These are phyloP conservation scores for Cladopsammia gracilis DNA, from an alignment of 64 coral and sea anemone species.

Conservation along the genomic window DNA sequence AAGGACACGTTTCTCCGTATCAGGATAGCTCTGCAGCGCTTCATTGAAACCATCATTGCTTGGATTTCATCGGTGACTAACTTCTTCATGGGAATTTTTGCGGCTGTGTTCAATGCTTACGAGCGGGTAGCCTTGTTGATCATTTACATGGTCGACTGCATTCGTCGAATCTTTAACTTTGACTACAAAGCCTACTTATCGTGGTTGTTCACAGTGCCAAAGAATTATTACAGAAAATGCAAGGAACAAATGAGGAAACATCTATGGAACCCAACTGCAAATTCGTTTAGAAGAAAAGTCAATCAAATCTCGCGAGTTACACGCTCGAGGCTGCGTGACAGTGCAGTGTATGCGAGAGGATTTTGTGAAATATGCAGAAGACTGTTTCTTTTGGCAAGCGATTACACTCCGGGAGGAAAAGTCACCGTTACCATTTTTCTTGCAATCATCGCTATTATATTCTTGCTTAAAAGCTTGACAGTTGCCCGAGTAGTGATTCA, in stretches of 20 bases:
- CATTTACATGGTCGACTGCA: background rate
- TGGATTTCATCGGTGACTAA: background rate
- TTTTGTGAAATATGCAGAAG: constrained; percentile 68
- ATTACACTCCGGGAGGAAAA: constrained; percentile 65
- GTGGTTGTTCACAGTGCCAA: background rate
- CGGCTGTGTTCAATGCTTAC: background rate
- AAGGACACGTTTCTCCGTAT: background rate
- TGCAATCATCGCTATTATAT: background rate
- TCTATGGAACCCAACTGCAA: background rate
- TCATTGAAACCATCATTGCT: background rate
- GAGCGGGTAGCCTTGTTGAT: background rate
- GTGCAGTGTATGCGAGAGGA: constrained; percentile 36
- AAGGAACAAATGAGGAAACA: constrained; percentile 12
- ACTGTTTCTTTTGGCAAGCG: constrained; percentile 65
- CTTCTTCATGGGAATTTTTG: constrained; percentile 12
- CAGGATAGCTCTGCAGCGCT: background rate
- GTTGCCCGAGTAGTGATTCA: constrained; percentile 43
- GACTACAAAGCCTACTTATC: background rate
- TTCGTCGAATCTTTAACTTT: constrained; percentile 2
- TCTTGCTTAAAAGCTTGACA: constrained; percentile 17
- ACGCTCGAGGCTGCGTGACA: constrained; percentile 12
- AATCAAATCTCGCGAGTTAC: background rate
- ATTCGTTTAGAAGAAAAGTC: background rate
- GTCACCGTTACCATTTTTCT: constrained; percentile 34
- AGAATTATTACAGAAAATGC: background rate